These are phyloP conservation scores for Craterocephalus amniculus DNA, from an alignment of 2,797 vertebrate genomes.

Conservation along the genomic window DNA sequence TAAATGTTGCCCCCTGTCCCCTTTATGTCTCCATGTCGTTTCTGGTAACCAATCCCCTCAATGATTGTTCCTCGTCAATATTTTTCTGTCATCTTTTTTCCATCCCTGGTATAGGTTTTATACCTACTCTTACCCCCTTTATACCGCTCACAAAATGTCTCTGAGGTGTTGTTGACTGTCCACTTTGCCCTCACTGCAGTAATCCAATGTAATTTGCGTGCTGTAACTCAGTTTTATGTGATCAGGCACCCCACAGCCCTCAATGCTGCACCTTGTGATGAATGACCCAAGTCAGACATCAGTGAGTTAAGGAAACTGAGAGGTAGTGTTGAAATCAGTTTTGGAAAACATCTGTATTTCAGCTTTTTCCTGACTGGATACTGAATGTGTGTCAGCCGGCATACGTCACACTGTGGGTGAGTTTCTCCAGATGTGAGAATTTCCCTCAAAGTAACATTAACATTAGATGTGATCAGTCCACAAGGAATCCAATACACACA, in stretches of 20 bases:
- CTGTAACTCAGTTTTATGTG: constrained; percentile 74
- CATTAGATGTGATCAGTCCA: constrained; percentile 59
- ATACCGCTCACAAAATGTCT: constrained; percentile 37
- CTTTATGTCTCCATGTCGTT: constrained; percentile 15
- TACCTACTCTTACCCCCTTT: constrained; percentile 24
- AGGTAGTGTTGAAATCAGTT: constrained; percentile 45
- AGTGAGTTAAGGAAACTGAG: constrained; percentile 54
- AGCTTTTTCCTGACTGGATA: constrained; percentile 17
- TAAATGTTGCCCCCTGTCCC: constrained; percentile 13
- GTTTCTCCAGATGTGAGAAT: constrained; percentile 42
- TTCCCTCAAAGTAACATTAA: constrained; percentile 46
- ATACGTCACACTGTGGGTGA: constrained; percentile 46
- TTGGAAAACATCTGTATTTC: constrained; percentile 46
- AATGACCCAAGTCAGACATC: constrained; percentile 61
- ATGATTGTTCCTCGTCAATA: constrained; percentile 7
- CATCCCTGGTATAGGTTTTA: constrained; percentile 33
- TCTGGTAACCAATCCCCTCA: constrained; percentile 6
- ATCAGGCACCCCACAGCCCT: constrained; percentile 51
- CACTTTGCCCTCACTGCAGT: constrained; percentile 49
- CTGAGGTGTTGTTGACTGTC: constrained; percentile 53
- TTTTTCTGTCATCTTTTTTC: constrained; percentile 46
- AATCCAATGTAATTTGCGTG: constrained; percentile 60
- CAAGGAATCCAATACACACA: constrained; percentile 63
- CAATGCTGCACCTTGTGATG: constrained; percentile 57
- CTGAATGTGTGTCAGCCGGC: constrained; percentile 52